Conservation (phyloP, 2,113 vertebrate genomes). For the Zeus faber region DNA sequence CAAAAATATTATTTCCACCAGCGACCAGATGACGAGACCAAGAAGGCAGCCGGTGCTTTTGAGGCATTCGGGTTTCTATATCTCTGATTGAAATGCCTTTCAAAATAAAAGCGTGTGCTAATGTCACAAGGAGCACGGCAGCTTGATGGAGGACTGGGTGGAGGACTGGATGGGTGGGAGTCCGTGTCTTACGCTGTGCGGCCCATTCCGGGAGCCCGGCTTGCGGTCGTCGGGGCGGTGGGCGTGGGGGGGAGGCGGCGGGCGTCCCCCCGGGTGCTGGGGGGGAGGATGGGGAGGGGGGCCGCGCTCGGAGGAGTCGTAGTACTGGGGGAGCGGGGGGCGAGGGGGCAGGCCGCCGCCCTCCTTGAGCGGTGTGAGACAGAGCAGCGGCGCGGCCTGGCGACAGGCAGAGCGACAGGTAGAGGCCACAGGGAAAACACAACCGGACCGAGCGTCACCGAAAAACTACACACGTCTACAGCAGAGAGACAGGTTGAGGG, state of each 20-base stretch:
- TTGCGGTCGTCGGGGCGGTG: slow-evolving; percentile 90
- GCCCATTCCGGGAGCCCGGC: slow-evolving; percentile 85
- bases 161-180: background rate
- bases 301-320: slow-evolving; percentile 81
- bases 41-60: background rate
- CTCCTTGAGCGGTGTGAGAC: slow-evolving; percentile 72
- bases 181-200: slow-evolving; percentile 86
- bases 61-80: no score
- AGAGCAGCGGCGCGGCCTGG: slow-evolving; percentile 52
- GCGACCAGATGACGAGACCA: background rate
- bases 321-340: slow-evolving; percentile 93
- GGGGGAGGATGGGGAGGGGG: slow-evolving; percentile 82
- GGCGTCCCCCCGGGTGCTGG: slow-evolving; percentile 77
- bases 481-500: no score
- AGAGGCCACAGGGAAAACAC: no score
- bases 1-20: no score
- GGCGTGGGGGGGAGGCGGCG: slow-evolving; percentile 77
- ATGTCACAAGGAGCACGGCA: background rate
- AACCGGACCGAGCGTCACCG: background rate
- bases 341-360: slow-evolving; percentile 86
- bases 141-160: slow-evolving; percentile 10
- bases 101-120: background rate
- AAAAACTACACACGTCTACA: no score
- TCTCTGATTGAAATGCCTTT: no score
- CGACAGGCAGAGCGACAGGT: slow-evolving; percentile 17